Conservation (phyloP, 2,888 invertebrate genomes). For the Melipona beecheii region DNA sequence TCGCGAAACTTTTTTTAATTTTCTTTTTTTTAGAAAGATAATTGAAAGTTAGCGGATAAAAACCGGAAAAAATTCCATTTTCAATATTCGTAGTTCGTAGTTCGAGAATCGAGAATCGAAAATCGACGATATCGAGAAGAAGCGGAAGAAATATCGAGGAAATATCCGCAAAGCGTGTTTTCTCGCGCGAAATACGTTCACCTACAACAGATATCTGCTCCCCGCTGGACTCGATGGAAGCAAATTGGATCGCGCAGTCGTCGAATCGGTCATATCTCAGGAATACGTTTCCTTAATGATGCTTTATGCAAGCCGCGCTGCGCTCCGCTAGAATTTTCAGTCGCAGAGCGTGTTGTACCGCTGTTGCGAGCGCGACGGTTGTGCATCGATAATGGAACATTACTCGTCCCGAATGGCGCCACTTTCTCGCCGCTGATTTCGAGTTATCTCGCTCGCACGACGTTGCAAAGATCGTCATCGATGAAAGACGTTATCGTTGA, state of each 20-base stretch:
- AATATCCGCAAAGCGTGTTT: constrained; percentile 30
- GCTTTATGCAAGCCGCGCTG: constrained; percentile 45
- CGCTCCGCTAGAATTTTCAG: not conserved
- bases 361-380: constrained; percentile 22
- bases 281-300: constrained; percentile 62
- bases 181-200: not conserved
- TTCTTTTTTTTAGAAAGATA: no score
- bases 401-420: constrained; percentile 16
- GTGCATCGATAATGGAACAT: constrained; percentile 27
- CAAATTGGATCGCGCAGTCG: constrained; percentile 21
- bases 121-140: constrained; percentile 12
- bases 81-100: no score
- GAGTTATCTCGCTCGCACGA: constrained; percentile 37
- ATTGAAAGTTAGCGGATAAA: no score
- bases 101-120: not conserved
- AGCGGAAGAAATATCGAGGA: constrained; percentile 19
- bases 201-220: not conserved
- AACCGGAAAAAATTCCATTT: no score
- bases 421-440: constrained; percentile 37
- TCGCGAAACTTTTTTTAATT: not conserved
- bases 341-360: constrained; percentile 22
- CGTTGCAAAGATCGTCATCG: not conserved
- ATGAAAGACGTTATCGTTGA: not conserved
- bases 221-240: not conserved
- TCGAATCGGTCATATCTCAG: constrained; percentile 47